A percentile compares a stretch with the other conserved stretches of the same genome.
Evolutionary conservation across 2,113 vertebrate genomes (phyloP).

Genomic region (Climacteris rufus): DNA sequence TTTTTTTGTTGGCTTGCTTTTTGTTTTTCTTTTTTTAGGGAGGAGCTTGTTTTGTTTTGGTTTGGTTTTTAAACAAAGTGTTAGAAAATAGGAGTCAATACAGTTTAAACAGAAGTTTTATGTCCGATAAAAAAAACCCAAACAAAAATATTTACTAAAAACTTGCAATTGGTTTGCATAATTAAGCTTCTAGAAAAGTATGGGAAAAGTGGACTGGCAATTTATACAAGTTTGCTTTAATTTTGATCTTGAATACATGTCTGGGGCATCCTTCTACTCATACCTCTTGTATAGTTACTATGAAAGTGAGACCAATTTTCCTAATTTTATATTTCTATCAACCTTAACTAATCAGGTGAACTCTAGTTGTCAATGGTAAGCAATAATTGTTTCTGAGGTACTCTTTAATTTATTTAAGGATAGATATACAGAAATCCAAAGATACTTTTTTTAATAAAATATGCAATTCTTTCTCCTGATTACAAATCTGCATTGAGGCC

Average conservation of each 20-base stretch:
- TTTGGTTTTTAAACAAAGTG: neutral
- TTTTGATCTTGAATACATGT: neutral
- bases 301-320: neutral
- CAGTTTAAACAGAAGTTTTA: neutral
- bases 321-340: neutral
- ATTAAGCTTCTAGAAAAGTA: neutral
- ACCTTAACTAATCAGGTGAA: neutral
- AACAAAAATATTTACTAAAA: neutral
- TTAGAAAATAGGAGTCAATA: neutral
- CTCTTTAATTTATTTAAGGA: neutral
- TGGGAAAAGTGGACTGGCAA: neutral
- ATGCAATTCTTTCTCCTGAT: neutral
- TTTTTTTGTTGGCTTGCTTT: neutral
- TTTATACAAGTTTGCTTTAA: neutral
- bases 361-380: neutral
- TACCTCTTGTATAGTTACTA: neutral
- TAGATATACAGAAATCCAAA: neutral
- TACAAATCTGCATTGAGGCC: neutral
- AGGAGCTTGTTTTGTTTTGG: neutral
- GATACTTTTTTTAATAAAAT: neutral
- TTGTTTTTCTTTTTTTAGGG: rapidly evolving
- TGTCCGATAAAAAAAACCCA: neutral
- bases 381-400: neutral
- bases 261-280: neutral
- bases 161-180: neutral